phyloP scores from a whole-genome alignment of 2,113 vertebrate species.

The Probosciger aterrimus region DNA sequence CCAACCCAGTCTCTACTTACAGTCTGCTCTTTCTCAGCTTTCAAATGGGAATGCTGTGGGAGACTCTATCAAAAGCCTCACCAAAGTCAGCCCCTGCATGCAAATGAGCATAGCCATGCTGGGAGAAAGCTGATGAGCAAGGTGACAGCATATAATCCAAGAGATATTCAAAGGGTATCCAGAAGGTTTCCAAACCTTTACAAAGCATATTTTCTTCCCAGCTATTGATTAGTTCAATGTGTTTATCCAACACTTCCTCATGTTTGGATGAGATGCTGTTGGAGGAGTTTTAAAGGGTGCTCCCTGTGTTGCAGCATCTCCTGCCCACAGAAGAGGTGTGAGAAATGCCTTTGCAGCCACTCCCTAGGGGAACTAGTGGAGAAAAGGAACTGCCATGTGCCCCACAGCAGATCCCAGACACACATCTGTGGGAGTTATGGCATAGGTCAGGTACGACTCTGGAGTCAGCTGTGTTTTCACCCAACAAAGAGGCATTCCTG shows the following conservation, averaged over 20 bases:
- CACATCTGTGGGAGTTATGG: neutral
- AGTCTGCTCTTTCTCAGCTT: neutral
- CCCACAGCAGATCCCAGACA: neutral
- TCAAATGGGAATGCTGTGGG: neutral
- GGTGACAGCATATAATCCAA: neutral
- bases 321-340: neutral
- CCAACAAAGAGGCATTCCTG: neutral
- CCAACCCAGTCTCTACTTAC: neutral
- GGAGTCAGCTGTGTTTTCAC: neutral
- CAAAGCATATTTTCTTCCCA: neutral
- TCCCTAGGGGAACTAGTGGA: neutral
- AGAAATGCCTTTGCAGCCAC: slow-evolving; percentile 10
- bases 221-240: neutral
- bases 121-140: neutral
- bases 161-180: neutral
- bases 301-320: neutral
- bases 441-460: neutral
- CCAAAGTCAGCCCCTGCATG: neutral
- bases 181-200: neutral
- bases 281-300: neutral
- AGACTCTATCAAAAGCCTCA: neutral
- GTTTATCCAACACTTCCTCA: neutral
- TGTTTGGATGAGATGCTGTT: neutral
- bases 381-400: neutral
- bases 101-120: neutral